Evolutionary conservation across 2,113 vertebrate species (phyloP), one percentile per base, ranked within the genome.

Genomic region (Ibidorhyncha struthersii): DNA sequence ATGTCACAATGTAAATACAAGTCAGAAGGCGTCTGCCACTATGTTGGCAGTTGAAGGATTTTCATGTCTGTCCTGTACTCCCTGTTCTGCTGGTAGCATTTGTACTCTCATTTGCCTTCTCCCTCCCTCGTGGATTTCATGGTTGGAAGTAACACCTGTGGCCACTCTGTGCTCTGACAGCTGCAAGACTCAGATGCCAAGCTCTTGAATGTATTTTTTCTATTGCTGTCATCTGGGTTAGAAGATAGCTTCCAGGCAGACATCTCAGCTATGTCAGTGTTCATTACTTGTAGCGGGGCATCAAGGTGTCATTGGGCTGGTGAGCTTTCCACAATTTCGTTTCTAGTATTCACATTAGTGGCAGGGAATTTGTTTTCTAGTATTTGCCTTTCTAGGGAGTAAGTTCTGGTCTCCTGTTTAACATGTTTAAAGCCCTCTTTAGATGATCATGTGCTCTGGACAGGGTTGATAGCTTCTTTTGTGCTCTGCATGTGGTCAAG

Each of bases 81-180:
- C n/a, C 53, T 73, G n/a, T 47, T 94, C 74, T 89, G 56, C 67
- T 96, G 77, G 96, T 94, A 86, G 84, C 71, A 29, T 92, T 96
- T 95, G 21, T 74, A 32, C 59, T 58, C 7, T 43, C 52, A 45
- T 95, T 82, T 96, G 67, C 80, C 49, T 66, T 82, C 19, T 81
- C 55, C 27, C 29, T 93, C 63, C 21, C 50, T 26, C 34, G 63
- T 32, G 49, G 56, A 67, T 95, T 93, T 61, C 30, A 36, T 56
- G 81, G 58, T 14, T 93, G 94, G 76, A 90, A 82, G 82, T 50
- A 93, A 58, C 87, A 95, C 93, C 89, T 94, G 91, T 93, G 94
- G 89, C 88, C 91, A 43, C 82, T 84, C 30, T 59, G 45, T 30
- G 45, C 32, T 96, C 90, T 96, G 93, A 91, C 93, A 94, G 88